Evolutionary conservation across 2,888 invertebrate genomes (phyloP).

Genomic region (Strigamia maritima): DNA sequence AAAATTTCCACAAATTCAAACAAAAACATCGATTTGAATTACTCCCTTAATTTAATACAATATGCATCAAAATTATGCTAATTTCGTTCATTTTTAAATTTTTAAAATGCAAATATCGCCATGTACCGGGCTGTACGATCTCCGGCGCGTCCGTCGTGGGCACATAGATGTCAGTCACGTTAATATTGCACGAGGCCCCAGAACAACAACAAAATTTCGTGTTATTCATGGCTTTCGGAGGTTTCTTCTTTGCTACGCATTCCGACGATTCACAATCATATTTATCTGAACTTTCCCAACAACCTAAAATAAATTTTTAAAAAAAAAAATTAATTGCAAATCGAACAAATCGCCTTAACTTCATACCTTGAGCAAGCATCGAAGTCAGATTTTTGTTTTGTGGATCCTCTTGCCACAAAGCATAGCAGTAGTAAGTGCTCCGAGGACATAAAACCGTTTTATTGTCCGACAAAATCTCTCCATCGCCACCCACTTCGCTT

Average conservation of each 20-base stretch:
- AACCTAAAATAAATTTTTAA: slow-evolving; percentile 50
- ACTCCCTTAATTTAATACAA: too few relatives aligned
- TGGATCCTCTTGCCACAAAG: slow-evolving; percentile 65
- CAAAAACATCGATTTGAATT: too few relatives aligned
- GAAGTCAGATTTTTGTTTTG: slow-evolving; percentile 59
- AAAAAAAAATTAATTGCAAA: background rate
- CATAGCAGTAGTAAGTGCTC: slow-evolving; percentile 65
- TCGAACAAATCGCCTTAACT: background rate
- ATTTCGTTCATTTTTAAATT: too few relatives aligned
- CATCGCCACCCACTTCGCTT: slow-evolving; percentile 1
- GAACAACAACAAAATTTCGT: slow-evolving; percentile 81
- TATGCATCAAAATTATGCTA: too few relatives aligned
- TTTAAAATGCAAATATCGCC: too few relatives aligned
- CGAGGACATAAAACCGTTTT: slow-evolving; percentile 46
- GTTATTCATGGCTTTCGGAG: slow-evolving; percentile 59
- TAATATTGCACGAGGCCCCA: slow-evolving; percentile 72
- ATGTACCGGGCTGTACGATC: too few relatives aligned
- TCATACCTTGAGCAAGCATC: slow-evolving; percentile 67
- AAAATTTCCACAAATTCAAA: too few relatives aligned
- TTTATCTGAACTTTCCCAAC: slow-evolving; percentile 56
- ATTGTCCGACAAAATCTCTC: slow-evolving; percentile 40
- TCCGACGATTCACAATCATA: slow-evolving; percentile 53
- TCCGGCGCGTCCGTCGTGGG: slow-evolving; percentile 48
- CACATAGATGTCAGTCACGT: slow-evolving; percentile 57
- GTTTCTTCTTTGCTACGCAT: slow-evolving; percentile 61